Base-by-base conservation (phyloP, 2,888 invertebrate species). In the Pristionchus mayeri region DNA sequence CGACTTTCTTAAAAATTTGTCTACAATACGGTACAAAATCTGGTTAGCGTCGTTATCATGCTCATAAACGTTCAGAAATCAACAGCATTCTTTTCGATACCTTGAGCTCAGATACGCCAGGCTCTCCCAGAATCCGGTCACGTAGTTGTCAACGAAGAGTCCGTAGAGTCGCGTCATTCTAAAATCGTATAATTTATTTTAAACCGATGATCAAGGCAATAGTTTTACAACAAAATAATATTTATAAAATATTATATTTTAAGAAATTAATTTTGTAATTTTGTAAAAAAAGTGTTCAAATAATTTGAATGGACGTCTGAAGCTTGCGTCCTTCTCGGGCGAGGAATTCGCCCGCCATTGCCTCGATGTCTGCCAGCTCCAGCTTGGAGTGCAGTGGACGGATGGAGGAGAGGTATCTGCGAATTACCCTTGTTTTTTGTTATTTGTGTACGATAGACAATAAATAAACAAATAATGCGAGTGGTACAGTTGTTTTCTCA, bases 61-160 rank as follows among this genome's bases (percentile, higher is more conserved):
- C n/a, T n/a, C n/a, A n/a, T n/a, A n/a, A n/a, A n/a, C n/a, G n/a
- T n/a, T n/a, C n/a, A n/a, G n/a, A n/a, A n/a, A n/a, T n/a, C n/a
- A n/a, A n/a, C n/a, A n/a, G n/a, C 24, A 18, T 57, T 18, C 57
- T 57, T 44, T 27, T 44, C 75, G n/a, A 71, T 37, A 89, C 86
- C 87, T 85, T 57, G 87, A 85, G 75, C 87, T 87, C 21, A 90
- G 85, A 86, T 91, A 91, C 1, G 89, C 91, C 63, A 90, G 91
- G 78, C 90, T 91, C 84, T 90, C 89, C 92, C 92, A 92, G 84
- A 92, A 90, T 0, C 87, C 85, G n/a, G 90, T 89, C 18, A 91
- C 90, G 81, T 92, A 92, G 83, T 92, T 92, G 50, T 88, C 87
- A 21, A 87, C 86, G 78, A 89, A 88, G 18, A 88, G 85, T 11